Evolutionary conservation across 2,797 vertebrate species (phyloP).

Genomic region (Setipinna tenuifilis): DNA sequence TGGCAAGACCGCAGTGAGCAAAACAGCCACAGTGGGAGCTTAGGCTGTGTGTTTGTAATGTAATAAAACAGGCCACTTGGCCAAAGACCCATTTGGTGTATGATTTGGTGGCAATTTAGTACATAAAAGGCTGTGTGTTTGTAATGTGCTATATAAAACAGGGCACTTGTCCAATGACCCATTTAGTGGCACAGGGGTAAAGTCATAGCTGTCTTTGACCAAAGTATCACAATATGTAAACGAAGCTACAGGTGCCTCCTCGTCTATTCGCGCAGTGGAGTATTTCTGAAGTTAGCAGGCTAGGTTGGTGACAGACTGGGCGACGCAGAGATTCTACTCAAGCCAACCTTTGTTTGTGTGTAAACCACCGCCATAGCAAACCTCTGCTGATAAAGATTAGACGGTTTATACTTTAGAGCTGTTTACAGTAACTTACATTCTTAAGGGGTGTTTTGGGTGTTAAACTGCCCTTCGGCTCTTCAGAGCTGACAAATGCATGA

Average conservation of each 20-base stretch:
- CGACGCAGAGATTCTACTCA: not conserved
- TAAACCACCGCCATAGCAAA: not conserved
- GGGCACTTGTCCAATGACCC: too few relatives aligned
- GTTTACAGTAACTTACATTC: not conserved
- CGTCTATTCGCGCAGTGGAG: not conserved
- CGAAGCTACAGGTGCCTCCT: not conserved
- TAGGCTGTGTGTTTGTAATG: too few relatives aligned
- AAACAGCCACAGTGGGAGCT: too few relatives aligned
- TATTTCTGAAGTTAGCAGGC: not conserved
- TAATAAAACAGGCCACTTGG: too few relatives aligned
- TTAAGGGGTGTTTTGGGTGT: not conserved
- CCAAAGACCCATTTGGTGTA: too few relatives aligned
- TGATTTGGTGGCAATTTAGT: too few relatives aligned
- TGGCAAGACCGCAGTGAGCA: too few relatives aligned
- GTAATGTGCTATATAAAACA: too few relatives aligned
- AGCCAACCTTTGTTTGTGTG: not conserved
- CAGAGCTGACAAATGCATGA: not conserved
- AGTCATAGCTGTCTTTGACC: too few relatives aligned
- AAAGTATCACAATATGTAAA: too few relatives aligned
- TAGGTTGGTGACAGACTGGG: not conserved
- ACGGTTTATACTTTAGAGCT: not conserved
- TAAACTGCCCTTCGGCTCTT: not conserved
- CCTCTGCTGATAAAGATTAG: not conserved
- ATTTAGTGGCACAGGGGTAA: too few relatives aligned
- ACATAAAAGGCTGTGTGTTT: too few relatives aligned